Evolutionary conservation across 2,888 invertebrate genomes (phyloP).

Genomic region (Drosophila siamana): DNA sequence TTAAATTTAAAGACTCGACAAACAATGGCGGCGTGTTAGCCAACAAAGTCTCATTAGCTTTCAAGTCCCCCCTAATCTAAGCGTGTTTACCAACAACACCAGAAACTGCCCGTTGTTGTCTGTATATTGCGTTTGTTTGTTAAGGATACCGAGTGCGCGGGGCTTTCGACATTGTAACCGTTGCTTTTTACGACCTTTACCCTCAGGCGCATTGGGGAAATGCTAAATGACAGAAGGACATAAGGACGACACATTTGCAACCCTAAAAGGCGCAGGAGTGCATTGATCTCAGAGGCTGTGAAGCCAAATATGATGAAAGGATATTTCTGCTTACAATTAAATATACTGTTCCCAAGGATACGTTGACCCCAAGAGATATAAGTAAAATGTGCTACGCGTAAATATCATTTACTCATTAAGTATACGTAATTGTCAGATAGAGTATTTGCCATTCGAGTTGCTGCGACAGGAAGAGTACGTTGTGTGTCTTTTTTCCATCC

Average conservation of each 20-base stretch:
- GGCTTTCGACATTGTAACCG: neutral
- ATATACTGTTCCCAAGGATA: neutral
- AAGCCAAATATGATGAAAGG: neutral
- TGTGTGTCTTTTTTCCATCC: constrained; percentile 7
- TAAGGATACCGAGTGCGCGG: neutral
- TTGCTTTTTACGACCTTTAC: neutral
- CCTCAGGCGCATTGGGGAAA: neutral
- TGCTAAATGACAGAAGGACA: neutral
- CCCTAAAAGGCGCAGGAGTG: neutral
- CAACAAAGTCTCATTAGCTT: neutral
- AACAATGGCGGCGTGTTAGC: neutral
- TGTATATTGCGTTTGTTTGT: constrained; percentile 1
- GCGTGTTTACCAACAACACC: constrained; percentile 1
- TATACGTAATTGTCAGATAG: neutral
- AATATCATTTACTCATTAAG: neutral
- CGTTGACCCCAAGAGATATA: neutral
- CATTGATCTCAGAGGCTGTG: constrained; percentile 1
- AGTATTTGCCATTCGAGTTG: neutral
- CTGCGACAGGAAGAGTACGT: neutral
- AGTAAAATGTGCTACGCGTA: neutral
- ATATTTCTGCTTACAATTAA: neutral
- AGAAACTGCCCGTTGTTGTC: neutral
- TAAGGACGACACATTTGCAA: neutral
- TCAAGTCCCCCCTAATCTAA: neutral
- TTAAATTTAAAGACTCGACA: neutral